Evolutionary conservation across 2,888 invertebrate species (phyloP).

Genomic region (Phengaris arion): DNA sequence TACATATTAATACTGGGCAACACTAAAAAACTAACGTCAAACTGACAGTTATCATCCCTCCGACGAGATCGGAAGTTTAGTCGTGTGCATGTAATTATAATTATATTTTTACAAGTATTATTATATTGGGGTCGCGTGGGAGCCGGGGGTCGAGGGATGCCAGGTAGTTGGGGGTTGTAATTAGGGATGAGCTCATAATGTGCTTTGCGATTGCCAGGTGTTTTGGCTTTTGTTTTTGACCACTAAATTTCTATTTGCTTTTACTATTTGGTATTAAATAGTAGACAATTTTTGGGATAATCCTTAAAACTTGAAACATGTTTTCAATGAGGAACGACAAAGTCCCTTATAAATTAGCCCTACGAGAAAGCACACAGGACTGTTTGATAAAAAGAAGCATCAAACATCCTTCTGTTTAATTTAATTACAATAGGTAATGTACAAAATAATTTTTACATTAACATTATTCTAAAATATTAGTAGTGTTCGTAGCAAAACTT

Average conservation of each 20-base stretch:
- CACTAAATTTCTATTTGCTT: background rate
- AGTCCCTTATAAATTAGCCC: no score
- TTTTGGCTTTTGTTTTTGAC: slow-evolving; percentile 35
- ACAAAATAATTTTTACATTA: no score
- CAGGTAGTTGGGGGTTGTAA: slow-evolving; percentile 51
- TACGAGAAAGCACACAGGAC: no score
- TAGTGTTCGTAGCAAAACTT: background rate
- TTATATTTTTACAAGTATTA: slow-evolving; percentile 73
- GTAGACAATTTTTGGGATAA: slow-evolving; percentile 12
- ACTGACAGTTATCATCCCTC: slow-evolving; percentile 57
- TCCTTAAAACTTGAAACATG: background rate
- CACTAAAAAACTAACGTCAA: slow-evolving; percentile 66
- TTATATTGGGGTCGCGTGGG: slow-evolving; percentile 64
- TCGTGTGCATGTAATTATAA: slow-evolving; percentile 71
- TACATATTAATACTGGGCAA: slow-evolving; percentile 72
- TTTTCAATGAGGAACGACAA: background rate
- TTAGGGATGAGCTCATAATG: slow-evolving; percentile 62
- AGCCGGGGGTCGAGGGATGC: slow-evolving; percentile 52
- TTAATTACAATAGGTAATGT: no score
- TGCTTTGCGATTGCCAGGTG: slow-evolving; percentile 65
- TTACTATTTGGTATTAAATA: background rate
- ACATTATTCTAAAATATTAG: no score
- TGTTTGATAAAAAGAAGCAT: no score
- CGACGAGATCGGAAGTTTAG: slow-evolving; percentile 62
- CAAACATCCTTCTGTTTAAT: no score